These are phyloP conservation scores for Brenthis daphne DNA, from an alignment of 2,888 invertebrate species.

Conservation along the genomic window DNA sequence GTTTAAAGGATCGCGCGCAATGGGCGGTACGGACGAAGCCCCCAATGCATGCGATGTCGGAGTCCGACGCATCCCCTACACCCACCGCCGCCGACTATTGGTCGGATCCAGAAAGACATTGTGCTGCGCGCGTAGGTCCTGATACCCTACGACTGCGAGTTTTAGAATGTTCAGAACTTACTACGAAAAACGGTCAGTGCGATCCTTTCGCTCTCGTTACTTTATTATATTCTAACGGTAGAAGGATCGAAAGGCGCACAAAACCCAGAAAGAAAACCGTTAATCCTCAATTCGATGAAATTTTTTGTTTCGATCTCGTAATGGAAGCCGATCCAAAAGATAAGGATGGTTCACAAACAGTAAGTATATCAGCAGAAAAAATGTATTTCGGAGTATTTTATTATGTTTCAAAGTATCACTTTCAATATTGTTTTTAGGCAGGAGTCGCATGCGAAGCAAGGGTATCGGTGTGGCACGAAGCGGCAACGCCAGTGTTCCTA, in stretches of 20 bases:
- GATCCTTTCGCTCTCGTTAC: constrained; percentile 94
- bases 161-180: constrained; percentile 92
- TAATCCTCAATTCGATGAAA: constrained; percentile 94
- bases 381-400: neutral
- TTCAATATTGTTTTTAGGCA: constrained; percentile 52
- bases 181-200: constrained; percentile 94
- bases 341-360: constrained; percentile 80
- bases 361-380: constrained; percentile 50
- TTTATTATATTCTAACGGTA: constrained; percentile 90
- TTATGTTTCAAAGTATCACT: neutral
- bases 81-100: constrained; percentile 78
- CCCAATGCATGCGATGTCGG: constrained; percentile 73
- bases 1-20: constrained; percentile 72
- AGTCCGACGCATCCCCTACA: constrained; percentile 65
- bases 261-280: constrained; percentile 95
- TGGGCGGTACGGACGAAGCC: constrained; percentile 69
- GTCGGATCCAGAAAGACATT: constrained; percentile 78
- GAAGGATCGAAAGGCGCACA: constrained; percentile 90
- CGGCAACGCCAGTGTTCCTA: constrained; percentile 91
- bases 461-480: constrained; percentile 94
- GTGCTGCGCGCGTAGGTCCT: constrained; percentile 70
- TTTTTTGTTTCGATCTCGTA: constrained; percentile 88
- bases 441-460: constrained; percentile 91
- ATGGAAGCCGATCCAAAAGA: constrained; percentile 82
- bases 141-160: constrained; percentile 84